These are phyloP conservation scores for Agonopterix heracliana DNA, from an alignment of 2,888 invertebrate species.

Conservation along the genomic window DNA sequence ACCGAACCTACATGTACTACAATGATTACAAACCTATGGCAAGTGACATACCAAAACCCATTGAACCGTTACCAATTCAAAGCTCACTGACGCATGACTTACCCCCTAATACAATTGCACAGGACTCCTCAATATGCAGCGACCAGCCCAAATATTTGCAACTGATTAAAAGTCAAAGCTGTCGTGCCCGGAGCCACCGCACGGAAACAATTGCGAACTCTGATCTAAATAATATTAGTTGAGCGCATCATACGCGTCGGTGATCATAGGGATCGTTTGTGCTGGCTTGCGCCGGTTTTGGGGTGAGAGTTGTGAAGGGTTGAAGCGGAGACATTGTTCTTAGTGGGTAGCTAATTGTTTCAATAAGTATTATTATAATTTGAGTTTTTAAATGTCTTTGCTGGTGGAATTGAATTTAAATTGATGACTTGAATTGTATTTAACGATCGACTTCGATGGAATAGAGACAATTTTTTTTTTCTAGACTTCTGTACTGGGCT, in stretches of 20 bases:
- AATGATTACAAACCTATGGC: conserved; percentile 23
- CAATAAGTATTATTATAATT: no score
- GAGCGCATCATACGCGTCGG: conserved; percentile 53
- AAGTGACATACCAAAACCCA: conserved; percentile 25
- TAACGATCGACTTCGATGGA: no score
- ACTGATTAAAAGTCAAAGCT: conserved; percentile 72
- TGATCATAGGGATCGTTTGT: conserved; percentile 50
- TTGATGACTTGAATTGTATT: no score
- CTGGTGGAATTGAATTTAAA: no score
- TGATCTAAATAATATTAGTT: conserved; percentile 68
- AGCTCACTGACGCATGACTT: conserved; percentile 37
- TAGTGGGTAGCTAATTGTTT: no score
- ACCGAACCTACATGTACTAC: no score
- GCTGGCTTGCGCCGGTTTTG: conserved; percentile 2
- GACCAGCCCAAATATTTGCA: conserved; percentile 58
- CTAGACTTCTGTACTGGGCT: no score
- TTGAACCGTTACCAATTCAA: conserved; percentile 35
- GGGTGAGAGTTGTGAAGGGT: not conserved
- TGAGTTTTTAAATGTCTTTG: no score
- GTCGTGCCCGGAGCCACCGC: conserved; percentile 55
- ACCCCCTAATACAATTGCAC: conserved; percentile 66
- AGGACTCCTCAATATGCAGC: conserved; percentile 65
- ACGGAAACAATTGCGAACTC: conserved; percentile 44
- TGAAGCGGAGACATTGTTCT: no score
- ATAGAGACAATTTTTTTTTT: no score